phyloP scores from a whole-genome alignment of 2,888 invertebrate genomes.

The Odontocerum albicorne region DNA sequence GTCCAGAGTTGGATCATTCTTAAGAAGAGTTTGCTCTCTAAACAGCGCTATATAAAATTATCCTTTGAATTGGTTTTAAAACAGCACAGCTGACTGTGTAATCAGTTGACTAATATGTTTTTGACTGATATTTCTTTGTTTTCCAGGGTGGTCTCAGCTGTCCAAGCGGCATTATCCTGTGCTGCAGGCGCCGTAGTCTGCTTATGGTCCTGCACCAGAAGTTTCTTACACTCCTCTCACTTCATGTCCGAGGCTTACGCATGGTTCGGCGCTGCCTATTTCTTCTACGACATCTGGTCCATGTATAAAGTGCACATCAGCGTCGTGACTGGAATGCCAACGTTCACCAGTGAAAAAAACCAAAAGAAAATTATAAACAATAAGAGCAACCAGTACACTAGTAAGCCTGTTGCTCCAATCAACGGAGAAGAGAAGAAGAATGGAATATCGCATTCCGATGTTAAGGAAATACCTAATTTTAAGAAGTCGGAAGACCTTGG shows the following conservation, averaged over 20 bases:
- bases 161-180: constrained; percentile 70
- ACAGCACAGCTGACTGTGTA: too few relatives aligned
- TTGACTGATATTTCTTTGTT: too few relatives aligned
- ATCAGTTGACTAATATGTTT: too few relatives aligned
- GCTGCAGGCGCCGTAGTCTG: constrained; percentile 67
- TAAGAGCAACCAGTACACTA: too few relatives aligned
- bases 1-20: too few relatives aligned
- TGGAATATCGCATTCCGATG: background rate
- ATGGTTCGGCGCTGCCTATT: constrained; percentile 79
- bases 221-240: constrained; percentile 69
- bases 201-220: constrained; percentile 67
- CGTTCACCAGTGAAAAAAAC: background rate
- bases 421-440: constrained; percentile 5
- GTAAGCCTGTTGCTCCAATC: too few relatives aligned
- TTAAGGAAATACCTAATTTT: background rate
- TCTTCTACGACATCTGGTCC: constrained; percentile 79
- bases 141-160: constrained; percentile 69
- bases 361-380: too few relatives aligned
- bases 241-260: constrained; percentile 75
- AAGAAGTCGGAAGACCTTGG: constrained; percentile 11
- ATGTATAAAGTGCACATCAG: constrained; percentile 70
- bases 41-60: too few relatives aligned
- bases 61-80: too few relatives aligned
- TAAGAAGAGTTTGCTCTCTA: too few relatives aligned
- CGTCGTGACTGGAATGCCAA: constrained; percentile 2